A percentile compares a stretch with the other conserved stretches of the same genome.
These are phyloP conservation scores for Lateolabrax maculatus DNA, from an alignment of 2,797 vertebrate species.

Conservation along the genomic window DNA sequence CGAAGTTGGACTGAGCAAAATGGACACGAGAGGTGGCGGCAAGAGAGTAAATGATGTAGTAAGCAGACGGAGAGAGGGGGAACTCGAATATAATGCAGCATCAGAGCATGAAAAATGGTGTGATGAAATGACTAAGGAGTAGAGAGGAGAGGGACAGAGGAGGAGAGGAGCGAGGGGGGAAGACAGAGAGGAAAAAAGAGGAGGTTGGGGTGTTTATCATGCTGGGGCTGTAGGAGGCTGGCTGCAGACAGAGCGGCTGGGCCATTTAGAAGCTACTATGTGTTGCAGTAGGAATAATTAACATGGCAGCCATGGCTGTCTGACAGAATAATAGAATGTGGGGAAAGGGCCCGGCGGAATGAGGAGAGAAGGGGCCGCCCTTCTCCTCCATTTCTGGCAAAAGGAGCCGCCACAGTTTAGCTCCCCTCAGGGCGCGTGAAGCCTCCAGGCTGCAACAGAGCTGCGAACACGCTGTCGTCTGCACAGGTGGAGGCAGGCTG, in stretches of 20 bases:
- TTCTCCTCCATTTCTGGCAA: slow-evolving; percentile 61
- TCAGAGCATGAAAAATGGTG: slow-evolving; percentile 57
- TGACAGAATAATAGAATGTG: slow-evolving; percentile 45
- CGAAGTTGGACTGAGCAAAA: slow-evolving; percentile 64
- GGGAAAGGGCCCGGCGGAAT: slow-evolving; percentile 19
- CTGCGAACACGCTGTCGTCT: slow-evolving; percentile 51
- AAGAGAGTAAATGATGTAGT: slow-evolving; percentile 58
- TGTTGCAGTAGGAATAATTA: slow-evolving; percentile 83
- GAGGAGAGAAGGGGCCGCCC: slow-evolving; percentile 34
- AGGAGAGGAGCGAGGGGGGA: slow-evolving; percentile 24
- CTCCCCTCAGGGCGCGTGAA: slow-evolving; percentile 54
- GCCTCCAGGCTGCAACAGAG: slow-evolving; percentile 61
- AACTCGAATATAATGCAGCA: slow-evolving; percentile 56
- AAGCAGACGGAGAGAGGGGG: slow-evolving; percentile 27
- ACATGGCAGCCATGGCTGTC: slow-evolving; percentile 67
- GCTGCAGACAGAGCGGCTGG: slow-evolving; percentile 75
- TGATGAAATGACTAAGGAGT: slow-evolving; percentile 63
- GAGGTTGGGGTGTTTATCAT: slow-evolving; percentile 83
- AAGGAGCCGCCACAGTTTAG: slow-evolving; percentile 54
- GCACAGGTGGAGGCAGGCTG: slow-evolving; percentile 61
- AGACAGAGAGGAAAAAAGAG: slow-evolving; percentile 38
- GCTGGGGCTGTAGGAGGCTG: slow-evolving; percentile 80
- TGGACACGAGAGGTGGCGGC: slow-evolving; percentile 55
- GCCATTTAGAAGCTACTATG: slow-evolving; percentile 77
- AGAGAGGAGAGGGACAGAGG: slow-evolving; percentile 31